phyloP scores from a whole-genome alignment of 2,797 vertebrate genomes.

The Lithobates pipiens region DNA sequence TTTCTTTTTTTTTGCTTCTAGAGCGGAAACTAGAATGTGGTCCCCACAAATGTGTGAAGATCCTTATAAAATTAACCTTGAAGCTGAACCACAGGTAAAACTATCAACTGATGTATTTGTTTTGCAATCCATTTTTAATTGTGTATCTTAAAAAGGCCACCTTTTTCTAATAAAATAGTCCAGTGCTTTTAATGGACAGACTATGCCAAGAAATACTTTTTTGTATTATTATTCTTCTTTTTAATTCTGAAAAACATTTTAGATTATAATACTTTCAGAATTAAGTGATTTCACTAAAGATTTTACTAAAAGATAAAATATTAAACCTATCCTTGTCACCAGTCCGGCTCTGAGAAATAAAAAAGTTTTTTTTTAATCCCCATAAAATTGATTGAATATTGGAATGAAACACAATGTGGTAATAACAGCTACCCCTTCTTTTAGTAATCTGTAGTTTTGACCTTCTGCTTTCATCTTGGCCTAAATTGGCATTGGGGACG shows the following conservation, averaged over 20 bases:
- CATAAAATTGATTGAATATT: too few relatives aligned
- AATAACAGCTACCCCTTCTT: not conserved
- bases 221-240: not conserved
- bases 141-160: not conserved
- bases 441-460: not conserved
- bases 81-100: conserved; percentile 91
- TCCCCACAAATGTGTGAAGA: conserved; percentile 87
- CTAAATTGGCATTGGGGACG: too few relatives aligned
- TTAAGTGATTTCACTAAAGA: too few relatives aligned
- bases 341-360: too few relatives aligned
- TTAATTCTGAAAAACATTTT: not conserved
- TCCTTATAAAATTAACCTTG: conserved; percentile 91
- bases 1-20: conserved; percentile 65
- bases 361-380: too few relatives aligned
- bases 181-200: not conserved
- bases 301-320: too few relatives aligned
- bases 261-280: too few relatives aligned
- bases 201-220: not conserved
- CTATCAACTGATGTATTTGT: not conserved
- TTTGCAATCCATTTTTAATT: not conserved
- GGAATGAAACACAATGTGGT: not conserved
- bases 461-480: not conserved
- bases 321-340: too few relatives aligned
- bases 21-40: conserved; percentile 89
- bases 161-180: not conserved